Evolutionary conservation across 2,113 vertebrate genomes (phyloP), one percentile per base, ranked within the genome.

Genomic region (Polypterus bichir): DNA sequence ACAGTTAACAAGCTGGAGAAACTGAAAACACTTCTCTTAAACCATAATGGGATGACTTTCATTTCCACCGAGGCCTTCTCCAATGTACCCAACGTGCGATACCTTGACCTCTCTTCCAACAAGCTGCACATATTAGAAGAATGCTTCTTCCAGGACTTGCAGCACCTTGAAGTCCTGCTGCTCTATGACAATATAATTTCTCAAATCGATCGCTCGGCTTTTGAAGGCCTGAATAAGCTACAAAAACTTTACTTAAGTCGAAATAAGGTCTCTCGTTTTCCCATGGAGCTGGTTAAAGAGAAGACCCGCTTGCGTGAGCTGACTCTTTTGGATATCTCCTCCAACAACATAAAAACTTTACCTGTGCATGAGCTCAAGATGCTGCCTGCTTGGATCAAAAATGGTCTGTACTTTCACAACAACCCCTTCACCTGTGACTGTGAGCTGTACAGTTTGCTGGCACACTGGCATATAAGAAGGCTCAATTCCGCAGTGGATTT

Each of bases 221-320:
- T 98, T 4, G 68, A 83, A 0, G 83, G 86, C 63, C 81, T 93
- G 71, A 3, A 6, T 64, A 86, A 74, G 44, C 87, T 98, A 58
- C 93, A 94, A 69, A 98, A 96, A 78, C 86, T 98, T 47, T 98
- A 98, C 74, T 77, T 98, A 70, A 94, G 94, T 61, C 92, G 92
- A 68, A 98, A 98, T 78, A 86, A 78, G 68, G 87, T 98, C 62
- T 71, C 90, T 44, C 90, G 92, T 61, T 96, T 98, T 69, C 96
- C 96, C 0, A 51, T 84, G 73, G 96, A 97, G 76, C 86, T 98
- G 70, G 79, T 98, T 10, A 88, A 82, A 7, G 88, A 93, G 3
- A 86, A 86, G 62, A 78, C 73, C 4, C 88, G 81, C 49, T 71
- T 89, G 57, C 88, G 92, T 9, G 89, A 82, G 54, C 83, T 98